Evolutionary conservation across 2,888 invertebrate species (phyloP).

Genomic region (Drosophila setosimentum): DNA sequence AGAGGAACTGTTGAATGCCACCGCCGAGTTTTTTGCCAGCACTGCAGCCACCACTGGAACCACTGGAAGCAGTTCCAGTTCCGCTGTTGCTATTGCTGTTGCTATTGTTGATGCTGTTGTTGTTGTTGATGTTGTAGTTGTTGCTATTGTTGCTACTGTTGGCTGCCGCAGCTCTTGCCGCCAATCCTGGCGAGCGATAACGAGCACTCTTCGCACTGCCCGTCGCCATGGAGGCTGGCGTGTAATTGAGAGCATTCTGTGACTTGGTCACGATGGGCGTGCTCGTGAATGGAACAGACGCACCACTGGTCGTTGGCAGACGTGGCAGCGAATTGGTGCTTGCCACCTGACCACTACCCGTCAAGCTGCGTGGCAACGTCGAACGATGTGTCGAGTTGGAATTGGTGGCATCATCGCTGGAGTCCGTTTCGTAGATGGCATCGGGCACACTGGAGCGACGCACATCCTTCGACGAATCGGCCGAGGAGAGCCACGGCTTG

Average conservation of each 20-base stretch:
- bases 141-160: constrained; percentile 82
- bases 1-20: constrained; percentile 89
- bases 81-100: constrained; percentile 67
- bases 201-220: constrained; percentile 93
- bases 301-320: constrained; percentile 87
- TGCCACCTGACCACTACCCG: constrained; percentile 86
- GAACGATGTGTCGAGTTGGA: constrained; percentile 83
- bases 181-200: constrained; percentile 91
- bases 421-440: constrained; percentile 82
- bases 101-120: constrained; percentile 81
- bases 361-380: constrained; percentile 88
- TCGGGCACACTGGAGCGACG: constrained; percentile 88
- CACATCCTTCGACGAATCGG: constrained; percentile 81
- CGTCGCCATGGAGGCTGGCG: constrained; percentile 75
- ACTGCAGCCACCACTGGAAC: constrained; percentile 19
- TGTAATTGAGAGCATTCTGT: constrained; percentile 86
- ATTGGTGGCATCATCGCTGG: constrained; percentile 78
- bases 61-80: constrained; percentile 6
- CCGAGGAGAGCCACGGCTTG: constrained; percentile 84
- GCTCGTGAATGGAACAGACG: constrained; percentile 73
- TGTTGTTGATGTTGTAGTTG: constrained; percentile 79
- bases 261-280: constrained; percentile 87
- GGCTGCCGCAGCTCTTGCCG: constrained; percentile 85
- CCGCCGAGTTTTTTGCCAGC: constrained; percentile 88
- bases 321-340: constrained; percentile 92